Percentiles rank a stretch among this genome's conserved stretches.
phyloP scores from a whole-genome alignment of 1,140 invertebrate species.

The Vanessa tameamea region DNA sequence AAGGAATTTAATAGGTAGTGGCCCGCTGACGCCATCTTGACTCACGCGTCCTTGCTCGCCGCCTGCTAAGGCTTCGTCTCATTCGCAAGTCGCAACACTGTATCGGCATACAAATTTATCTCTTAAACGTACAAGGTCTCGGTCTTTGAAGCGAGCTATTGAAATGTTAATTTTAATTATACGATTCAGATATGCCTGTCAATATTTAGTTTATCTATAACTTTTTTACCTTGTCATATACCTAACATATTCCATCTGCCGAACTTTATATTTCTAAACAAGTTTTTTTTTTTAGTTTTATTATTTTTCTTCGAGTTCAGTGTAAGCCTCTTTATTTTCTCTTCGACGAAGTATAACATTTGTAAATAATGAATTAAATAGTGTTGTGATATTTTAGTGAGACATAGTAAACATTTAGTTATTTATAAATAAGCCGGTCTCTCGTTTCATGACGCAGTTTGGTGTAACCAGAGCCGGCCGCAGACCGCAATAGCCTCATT shows the following conservation, averaged over 20 bases:
- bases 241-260: too few relatives aligned
- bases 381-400: neutral
- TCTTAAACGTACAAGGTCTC: constrained; percentile 19
- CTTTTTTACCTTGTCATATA: too few relatives aligned
- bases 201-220: neutral
- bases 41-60: constrained; percentile 55
- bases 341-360: too few relatives aligned
- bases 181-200: neutral
- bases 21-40: constrained; percentile 55
- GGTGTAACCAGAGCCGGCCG: constrained; percentile 11
- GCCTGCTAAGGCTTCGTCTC: constrained; percentile 50
- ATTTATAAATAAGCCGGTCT: neutral
- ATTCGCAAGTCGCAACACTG: constrained; percentile 9
- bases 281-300: too few relatives aligned
- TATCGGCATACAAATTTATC: constrained; percentile 34
- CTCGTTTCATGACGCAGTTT: constrained; percentile 16
- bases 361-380: too few relatives aligned
- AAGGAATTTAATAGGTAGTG: constrained; percentile 46
- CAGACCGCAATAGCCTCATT: constrained; percentile 20
- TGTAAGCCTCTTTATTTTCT: too few relatives aligned
- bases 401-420: neutral
- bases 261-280: too few relatives aligned
- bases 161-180: neutral
- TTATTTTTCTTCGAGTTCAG: too few relatives aligned
- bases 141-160: neutral